A percentile compares a stretch with the other conserved stretches of the same genome.
Evolutionary conservation across 2,888 invertebrate species (phyloP).

Genomic region (Dioctria rufipes): DNA sequence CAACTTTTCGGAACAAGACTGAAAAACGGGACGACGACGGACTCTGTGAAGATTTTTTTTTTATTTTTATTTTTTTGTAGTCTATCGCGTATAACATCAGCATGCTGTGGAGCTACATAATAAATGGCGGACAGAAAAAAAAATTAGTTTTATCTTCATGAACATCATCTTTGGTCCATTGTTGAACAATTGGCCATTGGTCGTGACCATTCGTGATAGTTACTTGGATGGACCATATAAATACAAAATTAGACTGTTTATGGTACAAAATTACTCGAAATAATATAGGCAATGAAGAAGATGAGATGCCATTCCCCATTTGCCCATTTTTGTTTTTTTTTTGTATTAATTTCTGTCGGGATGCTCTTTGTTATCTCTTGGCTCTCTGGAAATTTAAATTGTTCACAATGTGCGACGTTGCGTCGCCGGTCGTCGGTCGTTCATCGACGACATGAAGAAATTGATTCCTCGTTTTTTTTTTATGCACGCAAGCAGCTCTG

Average conservation of each 20-base stretch:
- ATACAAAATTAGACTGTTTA: constrained; percentile 22
- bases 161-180: constrained; percentile 37
- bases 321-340: background rate
- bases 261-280: constrained; percentile 37
- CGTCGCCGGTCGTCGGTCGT: background rate
- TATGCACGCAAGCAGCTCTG: background rate
- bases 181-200: background rate
- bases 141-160: constrained; percentile 6
- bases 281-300: constrained; percentile 2
- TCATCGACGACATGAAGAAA: background rate
- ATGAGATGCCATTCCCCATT: constrained; percentile 22
- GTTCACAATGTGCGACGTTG: constrained; percentile 25
- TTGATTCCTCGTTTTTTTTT: background rate
- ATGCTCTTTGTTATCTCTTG: constrained; percentile 31
- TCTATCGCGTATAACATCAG: too few species aligned
- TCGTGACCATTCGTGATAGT: background rate
- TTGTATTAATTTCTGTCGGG: background rate
- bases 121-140: constrained; percentile 23
- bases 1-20: background rate
- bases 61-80: too few species aligned
- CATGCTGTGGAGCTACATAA: background rate
- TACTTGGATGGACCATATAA: too few species aligned
- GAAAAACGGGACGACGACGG: constrained; percentile 10
- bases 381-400: constrained; percentile 40
- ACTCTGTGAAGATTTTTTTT: background rate